Base-by-base conservation (phyloP, 1,140 invertebrate genomes). In the Ladona fulva region DNA sequence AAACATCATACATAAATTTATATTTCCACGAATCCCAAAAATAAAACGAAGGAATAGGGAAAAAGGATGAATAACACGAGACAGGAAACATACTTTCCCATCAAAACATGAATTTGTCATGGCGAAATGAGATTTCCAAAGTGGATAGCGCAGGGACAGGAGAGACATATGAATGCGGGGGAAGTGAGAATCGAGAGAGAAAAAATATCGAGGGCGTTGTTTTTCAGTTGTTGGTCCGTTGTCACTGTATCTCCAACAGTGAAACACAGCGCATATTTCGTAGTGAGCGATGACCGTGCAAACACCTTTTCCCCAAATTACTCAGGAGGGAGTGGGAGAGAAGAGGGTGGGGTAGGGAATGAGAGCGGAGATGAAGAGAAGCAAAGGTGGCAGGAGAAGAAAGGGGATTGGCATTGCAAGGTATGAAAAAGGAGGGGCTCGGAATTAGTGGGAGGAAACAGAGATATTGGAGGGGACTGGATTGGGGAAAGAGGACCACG, bases 211-310 rank as follows among this genome's bases (percentile, higher is more conserved):
- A 22, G 52, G 12, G 52, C 52, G 52, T 66, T 66, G 52, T 66
- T 22, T 66, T 66, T 66, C 52, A 12, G 52, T 66, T 66, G 52
- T 66, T 66, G 14, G 52, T 22, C 52, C 3, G 14, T 12, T 12
- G 44, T 52, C 44, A 10, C 44, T 19, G 10, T 19, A 19, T 19
- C 44, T 19, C 44, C 10, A 11, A 10, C 19, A 11, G 44, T 19
- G 44, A 52, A 66, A 66, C 52, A 66, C n/a, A 12, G 52, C 52
- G 52, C 52, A 66, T 66, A 66, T 66, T 66, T 66, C 52, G 52
- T 12, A 16, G 52, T 66, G 52, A 66, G 52, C 52, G 52, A 66
- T 66, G 52, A 22, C 16, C 52, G 52, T 3, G 52, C 3, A 12
- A 66, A 66, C 52, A 22, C 52, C 52, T 66, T 66, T 66, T 66